phyloP scores from a whole-genome alignment of 2,113 vertebrate species.

The Neotoma lepida region DNA sequence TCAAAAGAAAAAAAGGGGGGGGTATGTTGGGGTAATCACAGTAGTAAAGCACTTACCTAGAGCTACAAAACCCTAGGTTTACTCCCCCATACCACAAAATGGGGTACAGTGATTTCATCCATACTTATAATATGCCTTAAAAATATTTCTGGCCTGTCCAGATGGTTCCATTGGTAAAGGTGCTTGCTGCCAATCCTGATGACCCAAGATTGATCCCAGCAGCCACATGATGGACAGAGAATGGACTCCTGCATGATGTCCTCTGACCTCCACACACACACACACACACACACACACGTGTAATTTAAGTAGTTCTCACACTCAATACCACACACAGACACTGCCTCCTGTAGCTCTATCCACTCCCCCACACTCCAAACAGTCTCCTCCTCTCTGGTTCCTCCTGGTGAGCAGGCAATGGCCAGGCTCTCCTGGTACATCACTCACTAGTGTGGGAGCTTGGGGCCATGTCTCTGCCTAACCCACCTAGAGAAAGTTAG shows the following conservation, averaged over 20 bases:
- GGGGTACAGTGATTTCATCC: not conserved
- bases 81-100: not conserved
- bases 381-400: not conserved
- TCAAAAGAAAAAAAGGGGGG: not conserved
- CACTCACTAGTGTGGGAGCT: not conserved
- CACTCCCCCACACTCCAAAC: not conserved
- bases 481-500: not conserved
- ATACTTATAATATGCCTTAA: not conserved
- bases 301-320: not conserved
- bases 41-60: not conserved
- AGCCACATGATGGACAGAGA: not conserved
- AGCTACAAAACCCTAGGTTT: not conserved
- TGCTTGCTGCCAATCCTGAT: not conserved
- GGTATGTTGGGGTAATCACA: too few relatives aligned
- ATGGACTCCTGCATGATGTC: not conserved
- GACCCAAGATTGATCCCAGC: not conserved
- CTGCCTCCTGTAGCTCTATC: not conserved
- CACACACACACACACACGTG: not conserved
- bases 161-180: not conserved
- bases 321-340: not conserved
- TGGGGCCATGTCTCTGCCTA: not conserved
- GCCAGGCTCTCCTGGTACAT: accelerated
- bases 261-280: not conserved
- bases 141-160: not conserved
- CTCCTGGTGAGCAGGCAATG: not conserved